phyloP scores from a whole-genome alignment of 2,113 vertebrate genomes.

The Ranitomeya variabilis region DNA sequence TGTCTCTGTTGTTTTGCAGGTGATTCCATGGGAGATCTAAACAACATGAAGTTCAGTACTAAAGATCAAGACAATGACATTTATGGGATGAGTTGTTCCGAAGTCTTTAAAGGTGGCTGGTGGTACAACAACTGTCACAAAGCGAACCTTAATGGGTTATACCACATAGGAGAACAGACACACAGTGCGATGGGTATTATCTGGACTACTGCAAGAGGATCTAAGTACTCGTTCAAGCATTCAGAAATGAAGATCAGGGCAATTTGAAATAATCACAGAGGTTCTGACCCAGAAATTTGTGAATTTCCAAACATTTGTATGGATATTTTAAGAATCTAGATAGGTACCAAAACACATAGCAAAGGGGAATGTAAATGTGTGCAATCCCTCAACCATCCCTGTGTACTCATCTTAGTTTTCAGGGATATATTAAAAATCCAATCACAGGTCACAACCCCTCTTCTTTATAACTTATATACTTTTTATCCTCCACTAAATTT shows the following conservation, averaged over 20 bases:
- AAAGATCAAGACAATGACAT: constrained; percentile 27
- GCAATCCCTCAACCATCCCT: too few relatives aligned
- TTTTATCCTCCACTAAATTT: too few relatives aligned
- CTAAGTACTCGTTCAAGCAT: constrained; percentile 24
- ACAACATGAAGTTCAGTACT: constrained; percentile 29
- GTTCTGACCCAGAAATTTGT: neutral
- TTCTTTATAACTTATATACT: too few relatives aligned
- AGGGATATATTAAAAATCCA: too few relatives aligned
- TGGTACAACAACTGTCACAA: constrained; percentile 24
- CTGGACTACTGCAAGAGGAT: neutral
- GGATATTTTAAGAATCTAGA: neutral
- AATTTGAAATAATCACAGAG: neutral
- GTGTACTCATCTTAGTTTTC: too few relatives aligned
- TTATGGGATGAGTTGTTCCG: neutral
- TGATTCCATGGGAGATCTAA: constrained; percentile 19
- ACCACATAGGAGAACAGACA: neutral
- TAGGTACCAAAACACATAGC: too few relatives aligned
- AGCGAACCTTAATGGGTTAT: constrained; percentile 47
- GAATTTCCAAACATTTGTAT: neutral
- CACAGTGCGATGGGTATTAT: neutral
- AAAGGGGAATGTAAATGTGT: too few relatives aligned
- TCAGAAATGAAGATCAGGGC: constrained; percentile 41
- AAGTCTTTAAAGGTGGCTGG: constrained; percentile 16
- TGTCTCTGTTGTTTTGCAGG: constrained; percentile 5
- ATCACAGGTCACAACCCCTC: too few relatives aligned